These are phyloP conservation scores for Xenentodon cancila DNA, from an alignment of 2,797 vertebrate species.

Conservation along the genomic window DNA sequence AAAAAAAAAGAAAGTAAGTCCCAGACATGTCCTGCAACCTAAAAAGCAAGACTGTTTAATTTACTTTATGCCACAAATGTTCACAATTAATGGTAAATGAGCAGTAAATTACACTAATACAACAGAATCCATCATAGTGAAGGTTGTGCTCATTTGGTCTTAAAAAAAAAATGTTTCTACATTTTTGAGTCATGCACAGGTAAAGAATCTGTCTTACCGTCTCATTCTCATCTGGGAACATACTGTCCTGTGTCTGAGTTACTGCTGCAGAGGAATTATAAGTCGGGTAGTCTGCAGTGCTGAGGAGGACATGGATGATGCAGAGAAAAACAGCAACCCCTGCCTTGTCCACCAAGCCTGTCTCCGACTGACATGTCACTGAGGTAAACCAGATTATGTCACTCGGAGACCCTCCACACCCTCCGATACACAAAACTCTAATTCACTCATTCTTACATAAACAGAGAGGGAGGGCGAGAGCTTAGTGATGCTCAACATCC, in stretches of 20 bases:
- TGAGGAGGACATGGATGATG: slow-evolving; percentile 39
- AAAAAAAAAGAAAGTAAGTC: neutral
- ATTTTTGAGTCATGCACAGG: slow-evolving; percentile 9
- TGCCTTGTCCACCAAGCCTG: slow-evolving; percentile 42
- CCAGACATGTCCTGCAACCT: slow-evolving; percentile 3
- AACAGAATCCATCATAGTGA: neutral
- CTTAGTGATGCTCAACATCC: slow-evolving; percentile 43
- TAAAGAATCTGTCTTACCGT: slow-evolving; percentile 63
- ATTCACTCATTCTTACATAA: slow-evolving; percentile 66
- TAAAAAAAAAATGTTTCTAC: neutral
- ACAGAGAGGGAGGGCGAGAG: slow-evolving; percentile 35
- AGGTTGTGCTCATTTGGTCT: slow-evolving; percentile 22
- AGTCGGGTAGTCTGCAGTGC: slow-evolving; percentile 35
- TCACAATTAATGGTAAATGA: neutral
- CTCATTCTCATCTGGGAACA: slow-evolving; percentile 71
- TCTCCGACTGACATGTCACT: slow-evolving; percentile 59
- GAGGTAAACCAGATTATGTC: slow-evolving; percentile 48
- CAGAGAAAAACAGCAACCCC: slow-evolving; percentile 34
- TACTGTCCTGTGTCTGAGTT: slow-evolving; percentile 56
- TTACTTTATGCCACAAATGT: neutral
- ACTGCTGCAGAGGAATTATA: slow-evolving; percentile 44
- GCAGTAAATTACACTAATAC: slow-evolving; percentile 2
- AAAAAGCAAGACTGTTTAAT: slow-evolving; percentile 4
- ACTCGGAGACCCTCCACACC: slow-evolving; percentile 20
- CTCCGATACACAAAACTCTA: slow-evolving; percentile 19